Evolutionary conservation across 2,113 vertebrate species (phyloP), one percentile per base, ranked within the genome.

Genomic region (Spizaetus ornatus): DNA sequence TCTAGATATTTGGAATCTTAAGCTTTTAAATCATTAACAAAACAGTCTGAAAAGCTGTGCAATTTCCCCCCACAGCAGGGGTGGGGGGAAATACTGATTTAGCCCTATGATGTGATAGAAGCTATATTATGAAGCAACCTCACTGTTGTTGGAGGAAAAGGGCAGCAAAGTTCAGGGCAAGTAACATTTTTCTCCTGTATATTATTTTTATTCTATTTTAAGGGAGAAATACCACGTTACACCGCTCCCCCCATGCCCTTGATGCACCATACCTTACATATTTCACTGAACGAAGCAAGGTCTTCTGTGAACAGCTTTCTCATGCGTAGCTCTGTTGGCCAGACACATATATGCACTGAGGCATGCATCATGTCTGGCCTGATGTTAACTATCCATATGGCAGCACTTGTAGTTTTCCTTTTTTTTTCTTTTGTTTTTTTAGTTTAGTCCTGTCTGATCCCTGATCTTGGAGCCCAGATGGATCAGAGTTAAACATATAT

Each of bases 1-100:
- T 52, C 88, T 43, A 36, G 77, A 42, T 78, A 21, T 29, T 82
- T 69, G 74, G 89, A 61, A 79, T 69, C 70, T 71, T 79, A 56
- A 92, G 94, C 93, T 96, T 93, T 95, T 86, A 82, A 95, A 86
- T 95, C 63, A 56, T 90, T 92, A 95, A 86, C 88, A 56, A 86
- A 95, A 81, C 92, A 86, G 52, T 26, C 82, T 84, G 86, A 86
- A 79, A 81, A 88, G 80, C 95, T 78, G 76, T 71, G 73, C 83
- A 56, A 25, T 92, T 86, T 86, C 32, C 84, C 82, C 66, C 77
- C 61, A 1, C 74, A 48, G 76, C 88, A 59, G 76, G 72, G 40
- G 32, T 27, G 34, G 83, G 66, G 69, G 71, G 40, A 73, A 59
- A 20, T 67, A 8, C 59, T 21, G 90, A 71, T 59, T 79, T 50